Conservation (phyloP, 2,888 invertebrate species). For the Nasonovia ribisnigri region DNA sequence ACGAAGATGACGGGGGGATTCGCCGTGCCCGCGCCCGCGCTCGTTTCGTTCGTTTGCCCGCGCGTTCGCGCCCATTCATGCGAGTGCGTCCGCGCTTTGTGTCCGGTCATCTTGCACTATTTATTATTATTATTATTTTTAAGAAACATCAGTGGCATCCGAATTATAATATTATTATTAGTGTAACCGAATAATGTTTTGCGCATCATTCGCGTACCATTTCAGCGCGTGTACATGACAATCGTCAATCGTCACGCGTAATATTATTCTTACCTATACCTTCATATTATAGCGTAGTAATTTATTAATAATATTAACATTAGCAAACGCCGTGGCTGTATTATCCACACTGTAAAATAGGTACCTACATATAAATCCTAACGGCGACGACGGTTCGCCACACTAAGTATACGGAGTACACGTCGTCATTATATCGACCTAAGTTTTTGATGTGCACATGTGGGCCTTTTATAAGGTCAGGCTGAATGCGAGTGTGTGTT, state of each 20-base stretch:
- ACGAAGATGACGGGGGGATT: conserved; percentile 37
- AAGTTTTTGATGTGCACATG: neutral
- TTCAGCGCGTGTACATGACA: neutral
- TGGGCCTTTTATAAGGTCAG: neutral
- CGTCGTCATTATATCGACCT: neutral
- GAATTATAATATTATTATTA: neutral
- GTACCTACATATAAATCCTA: neutral
- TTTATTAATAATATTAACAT: neutral
- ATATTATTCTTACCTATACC: neutral
- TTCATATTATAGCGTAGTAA: neutral
- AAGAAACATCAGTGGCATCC: neutral
- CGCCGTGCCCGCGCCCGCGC: conserved; percentile 50
- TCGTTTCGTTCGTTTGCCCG: conserved; percentile 6
- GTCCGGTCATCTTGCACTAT: conserved; percentile 61
- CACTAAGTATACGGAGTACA: neutral
- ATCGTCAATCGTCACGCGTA: neutral
- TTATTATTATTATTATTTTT: conserved; percentile 45
- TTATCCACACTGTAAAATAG: neutral
- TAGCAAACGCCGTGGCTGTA: neutral
- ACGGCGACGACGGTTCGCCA: neutral
- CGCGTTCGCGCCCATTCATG: conserved; percentile 58
- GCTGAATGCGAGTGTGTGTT: neutral
- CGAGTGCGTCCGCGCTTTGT: conserved; percentile 64
- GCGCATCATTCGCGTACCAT: neutral
- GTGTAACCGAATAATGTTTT: neutral